A percentile compares a stretch with the other conserved stretches of the same genome.
These are phyloP conservation scores for Troides aeacus DNA, from an alignment of 2,888 invertebrate genomes.

Conservation along the genomic window DNA sequence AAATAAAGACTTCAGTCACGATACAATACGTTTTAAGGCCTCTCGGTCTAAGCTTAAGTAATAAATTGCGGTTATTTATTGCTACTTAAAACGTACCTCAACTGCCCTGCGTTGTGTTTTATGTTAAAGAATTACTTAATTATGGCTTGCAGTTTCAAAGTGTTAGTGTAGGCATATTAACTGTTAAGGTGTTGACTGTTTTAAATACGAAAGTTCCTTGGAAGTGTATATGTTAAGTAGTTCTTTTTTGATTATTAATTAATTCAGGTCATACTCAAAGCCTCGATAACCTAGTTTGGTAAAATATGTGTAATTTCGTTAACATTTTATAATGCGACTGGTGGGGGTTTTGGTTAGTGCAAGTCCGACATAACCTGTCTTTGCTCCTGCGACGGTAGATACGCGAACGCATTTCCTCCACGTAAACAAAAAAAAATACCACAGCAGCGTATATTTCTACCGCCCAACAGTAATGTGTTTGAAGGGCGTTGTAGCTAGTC, in stretches of 20 bases:
- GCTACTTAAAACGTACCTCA: slow-evolving; percentile 25
- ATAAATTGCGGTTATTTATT: slow-evolving; percentile 27
- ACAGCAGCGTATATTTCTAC: too few species aligned
- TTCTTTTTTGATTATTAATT: background rate
- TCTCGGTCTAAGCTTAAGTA: slow-evolving; percentile 17
- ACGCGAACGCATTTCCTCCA: too few species aligned
- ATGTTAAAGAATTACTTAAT: slow-evolving; percentile 26
- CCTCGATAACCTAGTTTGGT: too few species aligned
- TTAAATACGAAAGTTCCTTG: background rate
- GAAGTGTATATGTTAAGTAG: background rate
- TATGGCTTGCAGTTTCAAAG: slow-evolving; percentile 14
- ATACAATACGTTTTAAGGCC: slow-evolving; percentile 20
- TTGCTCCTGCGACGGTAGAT: too few species aligned
- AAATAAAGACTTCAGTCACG: slow-evolving; percentile 14
- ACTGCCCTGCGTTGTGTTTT: slow-evolving; percentile 20
- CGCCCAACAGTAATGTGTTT: too few species aligned
- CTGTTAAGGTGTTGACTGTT: background rate
- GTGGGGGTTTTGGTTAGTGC: too few species aligned
- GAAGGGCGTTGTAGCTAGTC: too few species aligned
- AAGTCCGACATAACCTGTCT: too few species aligned
- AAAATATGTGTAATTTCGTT: too few species aligned
- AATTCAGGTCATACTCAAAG: too few species aligned
- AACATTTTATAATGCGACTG: too few species aligned
- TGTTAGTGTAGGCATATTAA: background rate
- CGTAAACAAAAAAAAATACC: too few species aligned